These are phyloP conservation scores for Noturus placidus DNA, from an alignment of 2,113 vertebrate genomes.

Conservation along the genomic window DNA sequence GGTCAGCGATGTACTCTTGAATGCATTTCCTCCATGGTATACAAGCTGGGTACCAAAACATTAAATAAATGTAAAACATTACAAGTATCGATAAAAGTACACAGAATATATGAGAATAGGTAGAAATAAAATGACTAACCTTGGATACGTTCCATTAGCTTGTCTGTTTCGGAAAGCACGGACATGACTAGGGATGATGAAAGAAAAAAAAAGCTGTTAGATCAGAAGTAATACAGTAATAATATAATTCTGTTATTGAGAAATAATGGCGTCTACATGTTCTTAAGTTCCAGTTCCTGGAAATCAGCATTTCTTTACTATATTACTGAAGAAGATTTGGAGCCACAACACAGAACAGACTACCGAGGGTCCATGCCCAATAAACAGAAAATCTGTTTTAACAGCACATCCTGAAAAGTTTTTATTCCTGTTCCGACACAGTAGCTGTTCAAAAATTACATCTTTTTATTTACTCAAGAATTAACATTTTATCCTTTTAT, in stretches of 20 bases:
- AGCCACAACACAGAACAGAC: not conserved
- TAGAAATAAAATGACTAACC: not conserved
- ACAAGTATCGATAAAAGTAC: not conserved
- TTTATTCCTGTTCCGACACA: not conserved
- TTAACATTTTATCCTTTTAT: not conserved
- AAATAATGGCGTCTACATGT: not conserved
- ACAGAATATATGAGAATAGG: not conserved
- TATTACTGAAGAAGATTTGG: not conserved
- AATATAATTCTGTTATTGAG: too few species aligned
- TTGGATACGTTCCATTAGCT: slow-evolving; percentile 14
- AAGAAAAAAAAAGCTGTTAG: not conserved
- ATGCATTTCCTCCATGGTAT: slow-evolving; percentile 24
- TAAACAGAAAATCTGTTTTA: not conserved
- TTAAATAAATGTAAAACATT: not conserved
- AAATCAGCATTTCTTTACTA: not conserved
- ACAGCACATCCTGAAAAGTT: not conserved
- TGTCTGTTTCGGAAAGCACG: not conserved
- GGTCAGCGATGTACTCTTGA: slow-evolving; percentile 29
- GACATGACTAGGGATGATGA: not conserved
- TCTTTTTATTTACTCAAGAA: not conserved
- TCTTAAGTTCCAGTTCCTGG: not conserved
- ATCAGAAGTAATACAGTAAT: not conserved
- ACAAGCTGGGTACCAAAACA: not conserved
- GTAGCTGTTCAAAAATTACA: not conserved
- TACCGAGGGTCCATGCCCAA: not conserved